Evolutionary conservation across 2,797 vertebrate genomes (phyloP).

Genomic region (Peromyscus aztecus): DNA sequence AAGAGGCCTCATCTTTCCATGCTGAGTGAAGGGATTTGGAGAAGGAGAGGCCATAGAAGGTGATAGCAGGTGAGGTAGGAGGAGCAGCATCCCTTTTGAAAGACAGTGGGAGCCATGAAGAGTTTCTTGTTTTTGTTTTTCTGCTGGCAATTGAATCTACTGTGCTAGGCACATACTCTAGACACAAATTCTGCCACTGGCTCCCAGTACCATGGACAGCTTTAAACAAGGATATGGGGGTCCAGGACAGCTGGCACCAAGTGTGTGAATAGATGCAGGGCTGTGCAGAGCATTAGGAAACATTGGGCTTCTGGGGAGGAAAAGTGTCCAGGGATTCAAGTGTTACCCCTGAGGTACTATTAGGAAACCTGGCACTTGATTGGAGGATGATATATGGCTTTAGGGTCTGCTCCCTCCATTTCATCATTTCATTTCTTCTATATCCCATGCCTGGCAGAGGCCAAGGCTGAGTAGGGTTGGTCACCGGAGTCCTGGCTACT

Average conservation of each 20-base stretch:
- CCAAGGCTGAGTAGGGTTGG: not conserved
- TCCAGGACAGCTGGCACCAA: not conserved
- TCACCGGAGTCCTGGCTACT: not conserved
- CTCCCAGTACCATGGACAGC: not conserved
- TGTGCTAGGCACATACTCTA: not conserved
- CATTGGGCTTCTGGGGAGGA: not conserved
- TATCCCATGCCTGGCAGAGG: fast-evolving
- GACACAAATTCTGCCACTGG: not conserved
- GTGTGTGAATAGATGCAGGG: not conserved
- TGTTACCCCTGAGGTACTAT: not conserved
- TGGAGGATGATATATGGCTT: not conserved
- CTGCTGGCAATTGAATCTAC: not conserved
- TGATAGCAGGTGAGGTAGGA: fast-evolving
- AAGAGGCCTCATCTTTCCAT: not conserved
- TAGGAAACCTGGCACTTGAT: not conserved
- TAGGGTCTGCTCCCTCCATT: not conserved
- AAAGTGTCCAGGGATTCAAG: not conserved
- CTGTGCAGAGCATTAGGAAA: not conserved
- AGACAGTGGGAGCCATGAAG: not conserved
- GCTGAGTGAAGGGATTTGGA: not conserved
- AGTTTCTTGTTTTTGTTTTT: not conserved
- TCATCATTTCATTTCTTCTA: not conserved
- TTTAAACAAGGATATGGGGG: not conserved
- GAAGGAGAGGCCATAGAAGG: not conserved
- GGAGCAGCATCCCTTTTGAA: not conserved